Conservation (phyloP, 2,888 invertebrate species). For the Apodemia hepburni region DNA sequence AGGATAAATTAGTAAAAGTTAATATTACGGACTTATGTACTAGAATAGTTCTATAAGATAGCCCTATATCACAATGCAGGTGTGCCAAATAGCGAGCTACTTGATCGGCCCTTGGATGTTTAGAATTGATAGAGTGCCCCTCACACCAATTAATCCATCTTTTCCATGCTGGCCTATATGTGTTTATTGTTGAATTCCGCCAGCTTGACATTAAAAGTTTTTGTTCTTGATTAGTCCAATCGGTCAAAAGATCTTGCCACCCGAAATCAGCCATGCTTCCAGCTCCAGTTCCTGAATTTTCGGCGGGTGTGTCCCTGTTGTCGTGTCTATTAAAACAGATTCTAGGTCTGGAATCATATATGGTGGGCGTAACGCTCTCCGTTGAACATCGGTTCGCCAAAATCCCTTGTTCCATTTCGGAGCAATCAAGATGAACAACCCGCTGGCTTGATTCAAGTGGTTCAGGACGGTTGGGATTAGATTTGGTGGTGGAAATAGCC, state of each 20-base stretch:
- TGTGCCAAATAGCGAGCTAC: slow-evolving; percentile 29
- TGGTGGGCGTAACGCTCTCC: slow-evolving; percentile 26
- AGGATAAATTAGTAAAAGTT: slow-evolving; percentile 20
- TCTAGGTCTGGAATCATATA: slow-evolving; percentile 23
- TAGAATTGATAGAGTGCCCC: slow-evolving; percentile 20
- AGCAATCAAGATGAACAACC: slow-evolving; percentile 23
- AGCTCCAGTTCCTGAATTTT: slow-evolving; percentile 24
- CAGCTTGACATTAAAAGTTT: slow-evolving; percentile 29
- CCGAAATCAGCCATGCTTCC: slow-evolving; percentile 33
- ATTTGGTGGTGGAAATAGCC: slow-evolving; percentile 28
- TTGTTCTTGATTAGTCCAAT: slow-evolving; percentile 28
- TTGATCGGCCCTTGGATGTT: slow-evolving; percentile 18
- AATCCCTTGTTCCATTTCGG: slow-evolving; percentile 25
- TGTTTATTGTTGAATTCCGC: slow-evolving; percentile 31
- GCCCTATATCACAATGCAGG: slow-evolving; percentile 23
- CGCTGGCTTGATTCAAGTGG: slow-evolving; percentile 26
- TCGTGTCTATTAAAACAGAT: slow-evolving; percentile 24
- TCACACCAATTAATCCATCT: slow-evolving; percentile 23
- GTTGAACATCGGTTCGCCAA: slow-evolving; percentile 34
- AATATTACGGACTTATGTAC: slow-evolving; percentile 27
- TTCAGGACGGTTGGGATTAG: slow-evolving; percentile 26
- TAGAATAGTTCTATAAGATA: slow-evolving; percentile 21
- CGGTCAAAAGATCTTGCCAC: slow-evolving; percentile 27
- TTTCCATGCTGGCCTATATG: slow-evolving; percentile 28
- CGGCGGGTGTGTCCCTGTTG: slow-evolving; percentile 25